Percentiles rank a stretch among this genome's conserved stretches.
Evolutionary conservation across 2,888 invertebrate genomes (phyloP).

Genomic region (Aleiodes alternator): DNA sequence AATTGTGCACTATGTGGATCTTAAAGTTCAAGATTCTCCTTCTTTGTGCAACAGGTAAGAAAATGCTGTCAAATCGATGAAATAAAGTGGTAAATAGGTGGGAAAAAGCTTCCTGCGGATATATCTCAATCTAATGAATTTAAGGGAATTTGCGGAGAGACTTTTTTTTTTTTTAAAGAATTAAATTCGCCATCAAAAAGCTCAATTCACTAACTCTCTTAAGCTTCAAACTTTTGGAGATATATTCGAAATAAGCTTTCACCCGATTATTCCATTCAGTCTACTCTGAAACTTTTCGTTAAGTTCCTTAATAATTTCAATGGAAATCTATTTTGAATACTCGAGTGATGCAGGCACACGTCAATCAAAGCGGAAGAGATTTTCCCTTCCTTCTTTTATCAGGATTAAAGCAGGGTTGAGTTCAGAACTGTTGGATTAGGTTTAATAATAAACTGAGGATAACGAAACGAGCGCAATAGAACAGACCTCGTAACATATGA

Average conservation of each 20-base stretch:
- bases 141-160: too few species aligned
- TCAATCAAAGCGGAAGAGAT: constrained; percentile 30
- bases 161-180: too few species aligned
- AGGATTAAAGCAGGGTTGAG: constrained; percentile 2
- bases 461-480: not conserved
- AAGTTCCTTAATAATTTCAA: not conserved
- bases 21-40: constrained; percentile 59
- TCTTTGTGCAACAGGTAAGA: constrained; percentile 66
- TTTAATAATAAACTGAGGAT: constrained; percentile 25
- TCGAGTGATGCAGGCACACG: constrained; percentile 3
- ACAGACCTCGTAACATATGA: constrained; percentile 2
- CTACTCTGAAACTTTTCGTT: too few species aligned
- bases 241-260: too few species aligned
- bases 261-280: too few species aligned
- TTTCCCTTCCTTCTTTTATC: constrained; percentile 1
- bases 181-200: too few species aligned
- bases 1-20: constrained; percentile 59
- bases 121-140: too few species aligned
- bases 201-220: too few species aligned
- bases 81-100: too few species aligned
- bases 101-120: too few species aligned
- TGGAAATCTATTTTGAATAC: constrained; percentile 24
- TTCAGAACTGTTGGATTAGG: constrained; percentile 6
- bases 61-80: too few species aligned
- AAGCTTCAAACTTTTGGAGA: not conserved